These are phyloP conservation scores for Gasteruption jaculator DNA, from an alignment of 2,888 invertebrate species.

Conservation along the genomic window DNA sequence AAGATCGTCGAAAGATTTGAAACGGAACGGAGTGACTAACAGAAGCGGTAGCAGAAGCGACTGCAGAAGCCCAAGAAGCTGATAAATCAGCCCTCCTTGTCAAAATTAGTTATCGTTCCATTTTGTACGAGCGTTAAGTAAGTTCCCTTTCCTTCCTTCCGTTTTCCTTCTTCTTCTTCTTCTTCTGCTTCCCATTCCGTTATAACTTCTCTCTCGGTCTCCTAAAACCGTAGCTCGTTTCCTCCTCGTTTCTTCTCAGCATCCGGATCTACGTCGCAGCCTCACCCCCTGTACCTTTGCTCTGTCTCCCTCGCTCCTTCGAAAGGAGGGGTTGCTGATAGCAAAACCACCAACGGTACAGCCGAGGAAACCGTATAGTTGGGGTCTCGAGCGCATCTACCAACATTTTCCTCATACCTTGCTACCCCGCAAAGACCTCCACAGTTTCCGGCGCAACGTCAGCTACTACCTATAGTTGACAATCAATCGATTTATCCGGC, in stretches of 20 bases:
- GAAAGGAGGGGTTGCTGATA: slow-evolving; percentile 13
- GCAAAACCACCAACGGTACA: no score
- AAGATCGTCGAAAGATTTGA: no score
- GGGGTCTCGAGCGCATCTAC: slow-evolving; percentile 11
- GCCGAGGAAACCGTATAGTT: no score
- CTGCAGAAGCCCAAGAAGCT: slow-evolving; percentile 41
- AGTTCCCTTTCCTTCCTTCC: slow-evolving; percentile 26
- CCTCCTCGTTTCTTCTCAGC: slow-evolving; percentile 33
- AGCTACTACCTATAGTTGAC: slow-evolving; percentile 10
- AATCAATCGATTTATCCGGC: slow-evolving; percentile 1
- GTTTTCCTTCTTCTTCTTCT: slow-evolving; percentile 12
- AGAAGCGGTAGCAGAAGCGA: no score
- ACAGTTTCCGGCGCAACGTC: slow-evolving; percentile 24
- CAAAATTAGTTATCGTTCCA: slow-evolving; percentile 45
- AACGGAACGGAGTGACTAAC: no score
- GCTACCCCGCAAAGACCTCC: slow-evolving; percentile 23
- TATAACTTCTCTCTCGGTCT: slow-evolving; percentile 17
- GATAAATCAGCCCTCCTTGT: slow-evolving; percentile 40
- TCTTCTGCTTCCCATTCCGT: slow-evolving; percentile 18
- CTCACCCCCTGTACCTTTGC: slow-evolving; percentile 17
- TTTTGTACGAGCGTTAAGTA: slow-evolving; percentile 45
- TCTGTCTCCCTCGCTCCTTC: slow-evolving; percentile 8
- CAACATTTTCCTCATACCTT: slow-evolving; percentile 10
- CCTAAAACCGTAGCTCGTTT: slow-evolving; percentile 30
- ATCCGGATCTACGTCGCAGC: slow-evolving; percentile 23